These are phyloP conservation scores for Typhlomys cinereus DNA, from an alignment of 2,113 vertebrate species.

Conservation along the genomic window DNA sequence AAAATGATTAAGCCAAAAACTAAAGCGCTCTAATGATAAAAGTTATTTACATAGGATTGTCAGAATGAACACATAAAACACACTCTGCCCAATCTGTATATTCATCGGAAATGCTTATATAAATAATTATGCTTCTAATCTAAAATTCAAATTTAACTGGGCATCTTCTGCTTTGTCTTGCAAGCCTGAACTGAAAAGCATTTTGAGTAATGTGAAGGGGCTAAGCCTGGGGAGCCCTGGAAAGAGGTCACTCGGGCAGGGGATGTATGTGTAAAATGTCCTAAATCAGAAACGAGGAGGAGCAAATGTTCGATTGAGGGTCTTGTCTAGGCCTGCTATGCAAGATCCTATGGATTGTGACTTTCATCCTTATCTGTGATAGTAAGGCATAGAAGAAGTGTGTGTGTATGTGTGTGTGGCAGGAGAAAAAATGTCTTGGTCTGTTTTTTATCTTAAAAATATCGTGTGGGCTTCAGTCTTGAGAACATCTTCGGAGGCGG, in stretches of 20 bases:
- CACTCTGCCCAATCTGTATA: background rate
- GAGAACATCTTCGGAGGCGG: background rate
- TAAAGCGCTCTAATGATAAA: background rate
- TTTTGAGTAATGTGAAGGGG: background rate
- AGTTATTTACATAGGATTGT: background rate
- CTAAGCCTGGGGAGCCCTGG: background rate
- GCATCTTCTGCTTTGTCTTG: slow-evolving; percentile 43
- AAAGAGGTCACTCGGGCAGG: background rate
- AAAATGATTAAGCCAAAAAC: slow-evolving; percentile 8
- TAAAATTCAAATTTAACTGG: slow-evolving; percentile 15
- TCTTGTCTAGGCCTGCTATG: background rate
- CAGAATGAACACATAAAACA: slow-evolving; percentile 39
- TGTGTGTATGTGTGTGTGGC: too few species aligned
- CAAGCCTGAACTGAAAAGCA: background rate
- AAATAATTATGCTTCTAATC: background rate
- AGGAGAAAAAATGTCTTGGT: background rate
- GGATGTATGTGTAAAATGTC: background rate
- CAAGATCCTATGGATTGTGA: background rate
- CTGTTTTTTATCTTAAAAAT: background rate
- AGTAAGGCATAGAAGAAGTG: background rate
- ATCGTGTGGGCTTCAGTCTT: slow-evolving; percentile 29
- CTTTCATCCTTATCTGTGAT: background rate
- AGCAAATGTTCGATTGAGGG: background rate
- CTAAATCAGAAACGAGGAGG: background rate
- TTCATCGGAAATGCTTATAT: background rate